phyloP scores from a whole-genome alignment of 1,140 invertebrate genomes.

The Macrostomum lignano region DNA sequence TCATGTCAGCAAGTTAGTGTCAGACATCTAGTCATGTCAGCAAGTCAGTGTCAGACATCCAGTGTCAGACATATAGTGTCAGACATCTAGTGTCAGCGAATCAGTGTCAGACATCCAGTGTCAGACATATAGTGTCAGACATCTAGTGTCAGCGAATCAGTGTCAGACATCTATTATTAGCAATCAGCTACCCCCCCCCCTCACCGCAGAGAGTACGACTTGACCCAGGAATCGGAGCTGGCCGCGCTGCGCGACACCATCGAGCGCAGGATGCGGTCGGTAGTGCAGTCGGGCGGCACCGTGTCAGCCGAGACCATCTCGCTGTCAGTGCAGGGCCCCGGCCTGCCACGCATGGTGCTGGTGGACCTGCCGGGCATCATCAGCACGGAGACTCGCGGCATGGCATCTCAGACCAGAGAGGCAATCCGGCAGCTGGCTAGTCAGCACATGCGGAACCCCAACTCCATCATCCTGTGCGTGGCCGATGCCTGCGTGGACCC shows the following conservation, averaged over 20 bases:
- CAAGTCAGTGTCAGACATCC: too few species aligned
- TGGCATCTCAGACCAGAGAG: slow-evolving; percentile 75
- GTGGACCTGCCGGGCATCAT: slow-evolving; percentile 95
- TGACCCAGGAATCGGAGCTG: slow-evolving; percentile 73
- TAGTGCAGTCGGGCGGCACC: slow-evolving; percentile 50
- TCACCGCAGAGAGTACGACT: slow-evolving; percentile 89
- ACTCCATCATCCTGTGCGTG: slow-evolving; percentile 86
- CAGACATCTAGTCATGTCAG: too few species aligned
- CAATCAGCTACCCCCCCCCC: too few species aligned
- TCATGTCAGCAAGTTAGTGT: too few species aligned
- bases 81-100: too few species aligned
- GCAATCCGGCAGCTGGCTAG: slow-evolving; percentile 61
- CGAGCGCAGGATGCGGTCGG: slow-evolving; percentile 55
- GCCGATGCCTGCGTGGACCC: too few species aligned
- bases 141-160: too few species aligned
- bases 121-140: too few species aligned
- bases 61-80: too few species aligned
- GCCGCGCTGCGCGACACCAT: slow-evolving; percentile 48
- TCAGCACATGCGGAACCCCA: slow-evolving; percentile 79
- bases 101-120: too few species aligned
- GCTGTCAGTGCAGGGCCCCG: slow-evolving; percentile 83
- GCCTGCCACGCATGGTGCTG: slow-evolving; percentile 79
- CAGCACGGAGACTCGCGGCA: slow-evolving; percentile 55
- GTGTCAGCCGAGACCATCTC: slow-evolving; percentile 68
- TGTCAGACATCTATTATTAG: too few species aligned